These are phyloP conservation scores for Mythimna loreyi DNA, from an alignment of 2,888 invertebrate genomes.

Conservation along the genomic window DNA sequence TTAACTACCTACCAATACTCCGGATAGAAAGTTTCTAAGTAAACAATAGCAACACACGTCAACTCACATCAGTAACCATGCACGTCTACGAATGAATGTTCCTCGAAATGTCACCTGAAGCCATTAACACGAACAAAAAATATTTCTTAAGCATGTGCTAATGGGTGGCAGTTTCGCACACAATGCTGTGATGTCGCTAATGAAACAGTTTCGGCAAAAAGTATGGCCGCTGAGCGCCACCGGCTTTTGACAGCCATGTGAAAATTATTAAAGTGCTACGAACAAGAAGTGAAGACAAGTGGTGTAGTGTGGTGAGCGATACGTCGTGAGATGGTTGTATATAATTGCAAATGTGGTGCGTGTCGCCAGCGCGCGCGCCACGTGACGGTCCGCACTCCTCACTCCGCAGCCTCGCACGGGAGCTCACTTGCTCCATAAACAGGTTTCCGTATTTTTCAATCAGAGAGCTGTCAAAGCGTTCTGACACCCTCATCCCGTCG, in stretches of 20 bases:
- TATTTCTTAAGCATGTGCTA: slow-evolving; percentile 78
- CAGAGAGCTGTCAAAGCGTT: slow-evolving; percentile 92
- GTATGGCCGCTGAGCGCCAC: slow-evolving; percentile 63
- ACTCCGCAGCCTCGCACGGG: slow-evolving; percentile 65
- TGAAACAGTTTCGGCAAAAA: slow-evolving; percentile 79
- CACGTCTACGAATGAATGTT: slow-evolving; percentile 21
- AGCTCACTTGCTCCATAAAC: slow-evolving; percentile 90
- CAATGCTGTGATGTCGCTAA: slow-evolving; percentile 77
- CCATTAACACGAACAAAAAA: slow-evolving; percentile 73
- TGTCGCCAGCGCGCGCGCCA: slow-evolving; percentile 55
- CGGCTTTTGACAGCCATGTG: slow-evolving; percentile 79
- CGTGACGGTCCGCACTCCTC: slow-evolving; percentile 53
- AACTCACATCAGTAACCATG: slow-evolving; percentile 15
- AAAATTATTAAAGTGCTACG: slow-evolving; percentile 75
- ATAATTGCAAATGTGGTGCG: slow-evolving; percentile 54
- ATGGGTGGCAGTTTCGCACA: slow-evolving; percentile 67
- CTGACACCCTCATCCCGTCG: slow-evolving; percentile 91
- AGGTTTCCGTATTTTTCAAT: slow-evolving; percentile 92
- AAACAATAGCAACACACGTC: slow-evolving; percentile 27
- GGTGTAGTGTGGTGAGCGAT: slow-evolving; percentile 17
- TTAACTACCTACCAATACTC: not conserved
- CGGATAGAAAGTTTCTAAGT: slow-evolving; percentile 20
- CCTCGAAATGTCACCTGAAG: slow-evolving; percentile 45
- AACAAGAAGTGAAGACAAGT: slow-evolving; percentile 32
- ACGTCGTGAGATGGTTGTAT: slow-evolving; percentile 26